Evolutionary conservation across 2,797 vertebrate genomes (phyloP).

Genomic region (Sebastolobus altivelis): DNA sequence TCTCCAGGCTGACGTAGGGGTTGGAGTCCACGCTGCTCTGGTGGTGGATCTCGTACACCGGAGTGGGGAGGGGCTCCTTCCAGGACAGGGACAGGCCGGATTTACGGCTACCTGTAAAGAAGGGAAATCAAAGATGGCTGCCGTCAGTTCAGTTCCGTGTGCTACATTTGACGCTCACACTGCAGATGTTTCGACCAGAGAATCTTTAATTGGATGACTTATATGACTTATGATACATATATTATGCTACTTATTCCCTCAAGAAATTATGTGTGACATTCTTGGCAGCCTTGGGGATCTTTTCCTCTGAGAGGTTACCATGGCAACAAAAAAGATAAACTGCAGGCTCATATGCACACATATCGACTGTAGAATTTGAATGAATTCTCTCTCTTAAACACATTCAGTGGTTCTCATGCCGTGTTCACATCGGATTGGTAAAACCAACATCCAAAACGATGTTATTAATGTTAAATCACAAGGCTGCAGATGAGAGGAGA

Average conservation of each 20-base stretch:
- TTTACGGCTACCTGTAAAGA: constrained; percentile 84
- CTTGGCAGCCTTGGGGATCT: background rate
- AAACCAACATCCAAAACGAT: background rate
- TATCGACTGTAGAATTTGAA: constrained; percentile 19
- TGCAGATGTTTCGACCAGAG: constrained; percentile 4
- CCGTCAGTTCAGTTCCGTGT: background rate
- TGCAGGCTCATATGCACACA: constrained; percentile 14
- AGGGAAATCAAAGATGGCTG: constrained; percentile 11
- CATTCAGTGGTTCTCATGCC: constrained; percentile 31
- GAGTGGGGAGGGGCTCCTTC: constrained; percentile 88
- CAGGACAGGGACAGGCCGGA: constrained; percentile 86
- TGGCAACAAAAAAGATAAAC: constrained; percentile 37
- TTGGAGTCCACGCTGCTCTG: constrained; percentile 95
- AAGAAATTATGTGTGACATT: constrained; percentile 13
- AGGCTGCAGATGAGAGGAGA: background rate
- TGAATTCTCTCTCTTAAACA: constrained; percentile 17
- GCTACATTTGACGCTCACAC: background rate
- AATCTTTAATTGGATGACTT: background rate
- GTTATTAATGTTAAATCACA: background rate
- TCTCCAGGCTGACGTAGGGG: constrained; percentile 97
- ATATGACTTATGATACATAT: too few species aligned
- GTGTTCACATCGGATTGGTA: constrained; percentile 25
- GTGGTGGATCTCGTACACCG: constrained; percentile 89
- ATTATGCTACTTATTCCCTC: background rate
- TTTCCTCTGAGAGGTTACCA: constrained; percentile 38